Percentiles rank a stretch among this genome's conserved stretches.
Conservation (phyloP, 2,113 vertebrate species). For the Paradoxurus hermaphroditus region DNA sequence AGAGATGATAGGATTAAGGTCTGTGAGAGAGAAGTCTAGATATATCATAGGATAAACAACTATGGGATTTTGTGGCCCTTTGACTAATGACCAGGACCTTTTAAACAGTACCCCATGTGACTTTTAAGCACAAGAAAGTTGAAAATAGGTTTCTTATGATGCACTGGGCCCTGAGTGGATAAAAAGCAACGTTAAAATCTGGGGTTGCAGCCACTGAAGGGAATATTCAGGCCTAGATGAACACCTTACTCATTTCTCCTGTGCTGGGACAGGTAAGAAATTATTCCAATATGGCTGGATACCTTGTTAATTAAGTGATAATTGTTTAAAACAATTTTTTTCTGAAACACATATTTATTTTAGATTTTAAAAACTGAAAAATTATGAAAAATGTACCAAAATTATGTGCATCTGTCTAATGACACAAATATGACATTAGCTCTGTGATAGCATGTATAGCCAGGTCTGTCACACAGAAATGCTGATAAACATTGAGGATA, state of each 20-base stretch:
- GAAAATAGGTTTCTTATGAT: not conserved
- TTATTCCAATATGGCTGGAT: not conserved
- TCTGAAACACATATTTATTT: not conserved
- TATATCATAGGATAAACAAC: not conserved
- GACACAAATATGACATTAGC: not conserved
- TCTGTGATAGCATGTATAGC: not conserved
- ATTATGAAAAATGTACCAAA: not conserved
- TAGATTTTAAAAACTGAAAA: slow-evolving; percentile 18
- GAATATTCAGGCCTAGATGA: not conserved
- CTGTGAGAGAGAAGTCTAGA: not conserved
- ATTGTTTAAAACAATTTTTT: not conserved
- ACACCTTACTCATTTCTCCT: not conserved
- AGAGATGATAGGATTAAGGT: not conserved
- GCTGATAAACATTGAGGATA: not conserved
- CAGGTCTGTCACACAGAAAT: not conserved
- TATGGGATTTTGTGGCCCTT: not conserved
- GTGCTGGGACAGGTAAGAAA: not conserved
- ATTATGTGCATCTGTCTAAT: not conserved
- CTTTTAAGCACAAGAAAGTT: not conserved
- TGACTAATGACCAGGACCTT: not conserved
- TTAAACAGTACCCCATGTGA: not conserved
- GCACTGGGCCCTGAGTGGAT: not conserved
- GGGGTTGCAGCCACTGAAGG: not conserved
- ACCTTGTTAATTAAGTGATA: not conserved
- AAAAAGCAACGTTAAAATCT: not conserved